These are phyloP conservation scores for Sphecodes monilicornis DNA, from an alignment of 2,888 invertebrate species.

Conservation along the genomic window DNA sequence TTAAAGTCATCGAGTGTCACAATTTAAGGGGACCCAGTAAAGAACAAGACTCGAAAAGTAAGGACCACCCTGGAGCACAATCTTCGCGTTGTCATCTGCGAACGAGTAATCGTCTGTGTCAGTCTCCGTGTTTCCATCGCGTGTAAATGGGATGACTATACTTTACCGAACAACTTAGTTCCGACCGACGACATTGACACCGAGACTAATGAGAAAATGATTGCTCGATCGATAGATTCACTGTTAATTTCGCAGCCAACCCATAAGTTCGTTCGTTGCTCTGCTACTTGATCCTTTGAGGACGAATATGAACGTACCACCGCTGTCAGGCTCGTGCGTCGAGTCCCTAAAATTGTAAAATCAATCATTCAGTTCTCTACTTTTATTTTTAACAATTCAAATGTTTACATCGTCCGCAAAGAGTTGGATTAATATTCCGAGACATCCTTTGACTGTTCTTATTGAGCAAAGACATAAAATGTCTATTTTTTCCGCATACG, in stretches of 20 bases:
- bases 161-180: not conserved
- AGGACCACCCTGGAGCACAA: not conserved
- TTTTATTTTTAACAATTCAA: not conserved
- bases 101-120: not conserved
- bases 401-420: too few relatives aligned
- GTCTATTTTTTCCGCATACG: too few relatives aligned
- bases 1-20: not conserved
- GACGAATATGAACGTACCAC: not conserved
- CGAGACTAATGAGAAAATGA: not conserved
- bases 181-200: not conserved
- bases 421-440: too few relatives aligned
- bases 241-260: not conserved
- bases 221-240: not conserved
- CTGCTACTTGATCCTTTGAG: not conserved
- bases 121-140: not conserved
- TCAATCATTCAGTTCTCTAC: not conserved
- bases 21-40: not conserved
- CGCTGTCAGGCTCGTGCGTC: not conserved
- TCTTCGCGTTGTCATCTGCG: not conserved
- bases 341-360: not conserved
- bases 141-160: not conserved
- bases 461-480: too few relatives aligned
- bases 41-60: not conserved
- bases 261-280: not conserved
- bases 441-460: too few relatives aligned